Evolutionary conservation across 2,888 invertebrate genomes (phyloP), one percentile per base, ranked within the genome.

Genomic region (Drosophila pseudotakahashii): DNA sequence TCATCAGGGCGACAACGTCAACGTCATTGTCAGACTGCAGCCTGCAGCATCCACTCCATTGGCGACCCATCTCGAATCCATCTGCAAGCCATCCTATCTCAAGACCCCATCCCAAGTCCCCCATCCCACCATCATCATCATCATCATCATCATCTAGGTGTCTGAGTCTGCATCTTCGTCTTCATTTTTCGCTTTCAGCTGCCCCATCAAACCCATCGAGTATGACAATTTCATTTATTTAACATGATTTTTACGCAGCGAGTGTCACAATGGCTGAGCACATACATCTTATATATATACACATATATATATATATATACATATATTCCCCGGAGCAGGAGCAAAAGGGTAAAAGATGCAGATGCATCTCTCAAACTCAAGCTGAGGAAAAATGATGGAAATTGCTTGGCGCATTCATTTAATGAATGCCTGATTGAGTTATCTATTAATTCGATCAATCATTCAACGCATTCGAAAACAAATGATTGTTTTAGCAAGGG

Each of bases 171-270:
- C 42, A 26, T 37, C 55, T 47, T 54, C 47, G 59, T 73, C 72
- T 54, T 62, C 73, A 62, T 55, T 72, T 36, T 54, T 67, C 54
- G 70, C 73, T 55, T 54, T 59, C 70, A 59, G 70, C 59, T 73
- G 54, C 75, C 51, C 64, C 71, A 71, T 63, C 58, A 54, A 72
- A 74, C 50, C 69, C 85, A 84, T 73, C 70, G 76, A 68, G 53
- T 76, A 81, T 87, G 85, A 84, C 79, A 87, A 78, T 84, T 82
- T 82, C 85, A 82, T 82, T 87, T 87, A 81, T 87, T 84, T 76
- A 73, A 84, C 72, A 84, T 76, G 76, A 67, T 76, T 81, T 72
- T 68, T 74, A 61, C 69, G 71, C 66, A 73, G 73, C 57, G 63
- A 72, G 71, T 71, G 57, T 52, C 73, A 61, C 63, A 76, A 79